Percentiles rank a stretch among this genome's conserved stretches.
phyloP scores from a whole-genome alignment of 2,113 vertebrate species.

The Gobio gobio region DNA sequence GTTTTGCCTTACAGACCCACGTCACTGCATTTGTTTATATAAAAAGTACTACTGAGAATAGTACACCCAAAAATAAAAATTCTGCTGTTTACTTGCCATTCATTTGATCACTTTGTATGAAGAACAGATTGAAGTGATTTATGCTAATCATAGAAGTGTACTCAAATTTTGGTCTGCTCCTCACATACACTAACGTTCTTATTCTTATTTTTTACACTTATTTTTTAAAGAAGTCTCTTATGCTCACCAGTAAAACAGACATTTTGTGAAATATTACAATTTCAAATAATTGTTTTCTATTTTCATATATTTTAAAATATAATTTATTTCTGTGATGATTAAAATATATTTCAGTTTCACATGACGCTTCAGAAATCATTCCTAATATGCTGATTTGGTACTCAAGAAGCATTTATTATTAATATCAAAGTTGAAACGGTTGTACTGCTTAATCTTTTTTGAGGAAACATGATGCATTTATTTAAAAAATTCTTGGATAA shows the following conservation, averaged over 20 bases:
- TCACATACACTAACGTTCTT: too few relatives aligned
- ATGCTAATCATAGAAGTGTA: too few relatives aligned
- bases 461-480: not conserved
- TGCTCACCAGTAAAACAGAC: not conserved
- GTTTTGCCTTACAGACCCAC: not conserved
- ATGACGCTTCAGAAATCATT: not conserved
- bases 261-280: not conserved
- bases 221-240: too few relatives aligned
- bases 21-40: constrained; percentile 41
- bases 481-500: not conserved
- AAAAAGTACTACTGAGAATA: too few relatives aligned
- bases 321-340: not conserved
- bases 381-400: not conserved
- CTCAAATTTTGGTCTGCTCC: too few relatives aligned
- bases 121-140: not conserved
- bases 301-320: not conserved
- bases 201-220: too few relatives aligned
- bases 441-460: not conserved
- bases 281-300: not conserved
- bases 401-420: not conserved
- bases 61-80: too few relatives aligned
- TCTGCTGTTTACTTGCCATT: too few relatives aligned
- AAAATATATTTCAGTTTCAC: not conserved
- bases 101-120: not conserved
- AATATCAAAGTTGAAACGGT: not conserved